phyloP scores from a whole-genome alignment of 2,113 vertebrate species.

The Amblyornis subalaris region DNA sequence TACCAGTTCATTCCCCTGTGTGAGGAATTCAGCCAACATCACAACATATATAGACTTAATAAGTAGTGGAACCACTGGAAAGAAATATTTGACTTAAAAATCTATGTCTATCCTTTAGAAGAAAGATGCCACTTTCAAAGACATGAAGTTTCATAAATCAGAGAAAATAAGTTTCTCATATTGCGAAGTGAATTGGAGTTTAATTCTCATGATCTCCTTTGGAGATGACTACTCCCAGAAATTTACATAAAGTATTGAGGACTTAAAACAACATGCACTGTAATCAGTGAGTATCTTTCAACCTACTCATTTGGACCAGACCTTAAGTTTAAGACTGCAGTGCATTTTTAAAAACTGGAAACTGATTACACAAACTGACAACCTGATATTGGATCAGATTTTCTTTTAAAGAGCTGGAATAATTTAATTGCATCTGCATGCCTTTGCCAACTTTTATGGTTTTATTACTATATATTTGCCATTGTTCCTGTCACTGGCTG shows the following conservation, averaged over 20 bases:
- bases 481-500: slow-evolving; percentile 15
- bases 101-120: not conserved
- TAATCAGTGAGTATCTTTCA: not conserved
- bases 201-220: not conserved
- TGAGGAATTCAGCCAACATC: not conserved
- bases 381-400: not conserved
- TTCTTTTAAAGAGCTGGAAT: slow-evolving; percentile 30
- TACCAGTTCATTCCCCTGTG: not conserved
- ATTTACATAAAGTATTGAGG: not conserved
- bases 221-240: not conserved
- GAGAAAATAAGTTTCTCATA: not conserved
- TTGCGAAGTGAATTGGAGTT: not conserved
- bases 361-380: not conserved
- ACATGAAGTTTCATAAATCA: not conserved
- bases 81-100: not conserved
- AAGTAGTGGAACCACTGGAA: not conserved
- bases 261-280: not conserved
- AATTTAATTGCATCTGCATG: slow-evolving; percentile 22
- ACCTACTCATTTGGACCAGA: not conserved
- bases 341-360: not conserved
- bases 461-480: slow-evolving; percentile 8
- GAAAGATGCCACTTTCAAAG: not conserved
- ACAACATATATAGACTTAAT: not conserved
- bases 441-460: slow-evolving; percentile 17
- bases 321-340: not conserved